These are phyloP conservation scores for Cebidichthys violaceus DNA, from an alignment of 2,113 vertebrate species.

Conservation along the genomic window DNA sequence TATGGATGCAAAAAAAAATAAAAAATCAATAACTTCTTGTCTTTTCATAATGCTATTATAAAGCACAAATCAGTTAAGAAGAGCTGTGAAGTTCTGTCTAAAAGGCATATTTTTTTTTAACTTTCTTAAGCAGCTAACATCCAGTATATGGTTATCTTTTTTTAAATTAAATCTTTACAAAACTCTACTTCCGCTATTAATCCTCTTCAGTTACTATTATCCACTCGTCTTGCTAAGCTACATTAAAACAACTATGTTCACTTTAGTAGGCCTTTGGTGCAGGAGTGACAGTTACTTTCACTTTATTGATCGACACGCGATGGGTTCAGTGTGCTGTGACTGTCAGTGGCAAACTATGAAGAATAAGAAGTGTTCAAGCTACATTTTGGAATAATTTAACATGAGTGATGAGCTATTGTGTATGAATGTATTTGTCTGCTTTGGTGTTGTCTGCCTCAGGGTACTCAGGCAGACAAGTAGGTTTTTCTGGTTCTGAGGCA, in stretches of 20 bases:
- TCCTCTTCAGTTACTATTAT: neutral
- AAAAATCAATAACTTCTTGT: neutral
- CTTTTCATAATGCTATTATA: neutral
- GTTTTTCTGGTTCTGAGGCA: neutral
- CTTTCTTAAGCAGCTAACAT: neutral
- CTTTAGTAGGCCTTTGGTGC: neutral
- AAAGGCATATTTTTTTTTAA: too few relatives aligned
- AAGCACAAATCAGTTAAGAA: neutral
- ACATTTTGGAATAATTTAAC: neutral
- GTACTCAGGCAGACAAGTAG: too few relatives aligned
- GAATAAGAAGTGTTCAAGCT: neutral
- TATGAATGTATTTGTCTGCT: neutral
- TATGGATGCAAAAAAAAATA: neutral
- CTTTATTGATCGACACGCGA: neutral
- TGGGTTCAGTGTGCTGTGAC: neutral
- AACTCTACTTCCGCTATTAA: neutral
- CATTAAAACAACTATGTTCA: neutral
- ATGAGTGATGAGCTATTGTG: neutral
- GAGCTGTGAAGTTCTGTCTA: neutral
- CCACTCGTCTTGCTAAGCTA: neutral
- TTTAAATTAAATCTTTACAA: neutral
- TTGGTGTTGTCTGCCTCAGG: neutral
- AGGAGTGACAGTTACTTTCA: neutral
- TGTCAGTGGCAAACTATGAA: neutral
- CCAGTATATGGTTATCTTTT: neutral